Base-by-base conservation (phyloP, 2,113 vertebrate species). In the Hippocampus zosterae region DNA sequence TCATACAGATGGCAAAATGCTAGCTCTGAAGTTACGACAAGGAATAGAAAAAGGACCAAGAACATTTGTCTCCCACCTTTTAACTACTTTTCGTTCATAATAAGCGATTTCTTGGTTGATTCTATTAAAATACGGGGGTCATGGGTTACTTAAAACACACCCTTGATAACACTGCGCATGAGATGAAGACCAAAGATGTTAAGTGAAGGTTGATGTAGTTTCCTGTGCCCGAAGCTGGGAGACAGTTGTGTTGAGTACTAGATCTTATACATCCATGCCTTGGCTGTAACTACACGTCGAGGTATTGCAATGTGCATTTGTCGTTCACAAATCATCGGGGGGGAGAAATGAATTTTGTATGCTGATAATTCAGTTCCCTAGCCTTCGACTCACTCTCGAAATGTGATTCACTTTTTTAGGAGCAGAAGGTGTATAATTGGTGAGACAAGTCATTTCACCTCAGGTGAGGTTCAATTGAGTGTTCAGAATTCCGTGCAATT, bases 141-240 rank as follows among this genome's bases (percentile, higher is more conserved):
- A 13, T 59, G 70, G 6, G 73, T 67, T 55, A n/a, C 67, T 72
- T 16, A 9, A 46, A 73, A 52, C 61, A 42, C 56, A 46, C 56
- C 25, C 40, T 33, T 21, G 68, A 78, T 1, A 11, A 44, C 46
- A 18, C 59, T 41, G 21, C 65, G 57, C 50, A 71, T 44, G 72
- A 74, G 69, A 70, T 19, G 57, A 77, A 52, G 63, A 74, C 62
- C 69, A 5, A 37, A 60, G 73, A 73, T 82, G 86, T 88, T 86
- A 88, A 88, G 82, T 73, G 70, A 77, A 79, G 79, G 77, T 81
- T 81, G 69, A 88, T 77, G 76, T 82, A 75, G 61, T 76, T 25
- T 80, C 69, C 83, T 65, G 76, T 70, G 74, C 29, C 75, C 12
- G 41, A 72, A 33, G 68, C 61, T 64, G 70, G 77, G 67, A 76